Conservation (phyloP, 2,113 vertebrate species). For the Thryonomys swinderianus region DNA sequence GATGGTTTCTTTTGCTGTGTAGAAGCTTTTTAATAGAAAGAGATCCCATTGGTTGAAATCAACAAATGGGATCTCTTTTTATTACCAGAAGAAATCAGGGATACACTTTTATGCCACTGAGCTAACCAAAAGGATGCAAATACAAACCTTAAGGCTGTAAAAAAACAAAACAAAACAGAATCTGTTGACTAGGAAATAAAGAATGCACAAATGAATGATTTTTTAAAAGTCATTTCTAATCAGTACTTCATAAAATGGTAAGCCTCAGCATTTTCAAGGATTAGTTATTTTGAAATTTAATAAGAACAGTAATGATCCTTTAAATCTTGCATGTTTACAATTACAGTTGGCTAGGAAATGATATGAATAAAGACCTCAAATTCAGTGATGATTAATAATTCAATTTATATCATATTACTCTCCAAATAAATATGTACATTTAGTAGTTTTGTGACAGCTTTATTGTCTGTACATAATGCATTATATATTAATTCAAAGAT, state of each 20-base stretch:
- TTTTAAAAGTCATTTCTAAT: neutral
- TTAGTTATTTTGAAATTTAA: neutral
- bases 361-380: neutral
- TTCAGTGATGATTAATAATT: conserved; percentile 3
- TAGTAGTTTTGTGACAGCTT: conserved; percentile 41
- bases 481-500: conserved; percentile 45
- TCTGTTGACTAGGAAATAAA: neutral
- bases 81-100: no score
- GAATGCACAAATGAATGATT: neutral
- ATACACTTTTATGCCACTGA: conserved; percentile 16
- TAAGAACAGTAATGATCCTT: neutral
- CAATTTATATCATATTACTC: conserved; percentile 7
- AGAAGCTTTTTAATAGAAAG: no score
- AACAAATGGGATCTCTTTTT: no score
- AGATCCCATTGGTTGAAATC: no score
- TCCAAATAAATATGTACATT: conserved; percentile 20
- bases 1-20: no score
- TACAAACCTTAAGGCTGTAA: neutral
- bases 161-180: no score
- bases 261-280: neutral
- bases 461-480: conserved; percentile 30
- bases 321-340: neutral
- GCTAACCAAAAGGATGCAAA: neutral
- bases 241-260: neutral
- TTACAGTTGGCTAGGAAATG: neutral